Conservation (phyloP, 2,113 vertebrate genomes). For the Melanostigma gelatinosum region DNA sequence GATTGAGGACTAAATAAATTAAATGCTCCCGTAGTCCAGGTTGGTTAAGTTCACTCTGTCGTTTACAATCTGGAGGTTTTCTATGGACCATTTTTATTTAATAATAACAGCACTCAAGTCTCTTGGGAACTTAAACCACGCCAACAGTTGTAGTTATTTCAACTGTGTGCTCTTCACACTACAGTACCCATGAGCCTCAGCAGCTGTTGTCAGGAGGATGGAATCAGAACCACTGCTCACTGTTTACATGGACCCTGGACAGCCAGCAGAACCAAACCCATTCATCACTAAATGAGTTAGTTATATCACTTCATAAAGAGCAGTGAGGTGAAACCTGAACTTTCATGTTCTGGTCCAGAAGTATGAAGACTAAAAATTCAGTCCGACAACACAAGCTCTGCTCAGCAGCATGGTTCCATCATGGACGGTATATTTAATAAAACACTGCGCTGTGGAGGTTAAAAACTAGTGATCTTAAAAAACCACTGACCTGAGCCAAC, state of each 20-base stretch:
- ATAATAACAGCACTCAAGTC: neutral
- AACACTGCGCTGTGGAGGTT: neutral
- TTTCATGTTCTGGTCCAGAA: neutral
- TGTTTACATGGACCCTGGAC: neutral
- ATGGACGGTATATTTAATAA: neutral
- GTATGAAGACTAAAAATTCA: neutral
- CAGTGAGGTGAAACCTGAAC: neutral
- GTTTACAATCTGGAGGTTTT: neutral
- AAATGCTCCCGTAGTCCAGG: neutral
- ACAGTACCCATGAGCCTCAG: neutral
- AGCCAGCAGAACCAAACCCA: neutral
- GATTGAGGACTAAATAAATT: neutral
- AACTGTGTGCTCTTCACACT: neutral
- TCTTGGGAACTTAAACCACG: neutral
- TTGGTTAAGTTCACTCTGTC: neutral
- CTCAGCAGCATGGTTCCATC: conserved; percentile 1
- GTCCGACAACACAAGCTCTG: neutral
- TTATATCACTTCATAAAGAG: neutral
- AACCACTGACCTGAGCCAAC: neutral
- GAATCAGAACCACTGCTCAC: too few relatives aligned
- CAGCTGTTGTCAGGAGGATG: neutral
- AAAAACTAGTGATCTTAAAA: conserved; percentile 6
- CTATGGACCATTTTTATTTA: neutral
- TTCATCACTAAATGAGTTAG: neutral
- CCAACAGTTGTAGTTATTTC: neutral